Base-by-base conservation (phyloP, 2,888 invertebrate species). In the Oligia strigilis region DNA sequence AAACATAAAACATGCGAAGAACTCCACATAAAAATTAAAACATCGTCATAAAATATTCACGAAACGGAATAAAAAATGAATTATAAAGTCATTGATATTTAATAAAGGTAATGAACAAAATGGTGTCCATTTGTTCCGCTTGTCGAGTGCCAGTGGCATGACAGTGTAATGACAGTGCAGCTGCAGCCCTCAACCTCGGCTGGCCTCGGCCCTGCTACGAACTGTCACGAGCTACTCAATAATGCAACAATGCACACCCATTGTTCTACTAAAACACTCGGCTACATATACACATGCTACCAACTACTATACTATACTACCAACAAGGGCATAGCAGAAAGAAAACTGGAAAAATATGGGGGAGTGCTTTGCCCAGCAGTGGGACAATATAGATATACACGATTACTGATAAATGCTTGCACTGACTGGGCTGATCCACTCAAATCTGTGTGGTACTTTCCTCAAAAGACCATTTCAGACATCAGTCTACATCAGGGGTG, bases 71-170 rank as follows among this genome's bases (percentile, higher is more conserved):
- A 66, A 87, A 85, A 83, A 85, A 72, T 81, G 58, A 77, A 71
- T 71, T 77, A 71, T 72, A 75, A 78, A 58, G 70, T 85, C 84
- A 78, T 85, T 82, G 81, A 84, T 78, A 91, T 87, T 91, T 91
- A 82, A 92, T 87, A 89, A 81, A 87, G 85, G 88, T 92, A 92
- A 93, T 93, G 89, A 92, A 91, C 91, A 92, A 92, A 93, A 92
- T 90, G 88, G 90, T 84, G 88, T 91, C 89, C 95, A 95, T 96
- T 95, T 95, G 96, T 96, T 95, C 94, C 94, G 95, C 93, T 91
- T 95, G 96, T 95, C 91, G 85, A 89, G 84, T 88, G 84, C 83
- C 88, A 83, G 79, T 84, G 86, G 84, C 84, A 88, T 93, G 94
- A 93, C 94, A 92, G 91, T 91, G 91, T 92, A 93, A 93, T 94